These are phyloP conservation scores for Cuculus canorus DNA, from an alignment of 2,797 vertebrate species.

Conservation along the genomic window DNA sequence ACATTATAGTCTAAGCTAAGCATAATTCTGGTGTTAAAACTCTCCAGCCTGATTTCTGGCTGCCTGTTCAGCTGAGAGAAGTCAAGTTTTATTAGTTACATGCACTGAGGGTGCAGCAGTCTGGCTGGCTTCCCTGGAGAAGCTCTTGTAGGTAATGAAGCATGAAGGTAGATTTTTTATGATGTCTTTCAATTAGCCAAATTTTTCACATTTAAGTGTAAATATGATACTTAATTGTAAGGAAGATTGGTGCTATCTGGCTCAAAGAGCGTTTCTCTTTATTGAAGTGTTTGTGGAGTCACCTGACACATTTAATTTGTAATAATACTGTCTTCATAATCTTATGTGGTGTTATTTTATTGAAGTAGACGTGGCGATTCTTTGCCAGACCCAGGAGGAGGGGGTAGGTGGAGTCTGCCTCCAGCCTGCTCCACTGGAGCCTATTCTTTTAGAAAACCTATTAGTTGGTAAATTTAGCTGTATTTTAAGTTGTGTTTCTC, in stretches of 20 bases:
- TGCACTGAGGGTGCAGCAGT: background rate
- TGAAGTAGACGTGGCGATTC: background rate
- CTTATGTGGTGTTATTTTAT: background rate
- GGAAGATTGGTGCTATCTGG: background rate
- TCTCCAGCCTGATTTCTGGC: background rate
- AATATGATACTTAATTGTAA: background rate
- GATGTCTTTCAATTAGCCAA: background rate
- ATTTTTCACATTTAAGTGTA: background rate
- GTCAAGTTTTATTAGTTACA: background rate
- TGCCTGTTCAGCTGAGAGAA: background rate
- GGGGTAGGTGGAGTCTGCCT: background rate
- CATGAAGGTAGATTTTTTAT: background rate
- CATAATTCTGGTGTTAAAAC: background rate
- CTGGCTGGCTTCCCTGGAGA: background rate
- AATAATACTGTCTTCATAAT: background rate
- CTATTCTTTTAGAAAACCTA: background rate
- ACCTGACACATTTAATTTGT: background rate
- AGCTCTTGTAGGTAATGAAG: background rate
- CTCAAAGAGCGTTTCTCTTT: background rate
- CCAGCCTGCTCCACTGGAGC: background rate
- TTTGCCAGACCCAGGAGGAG: background rate
- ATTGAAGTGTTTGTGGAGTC: background rate
- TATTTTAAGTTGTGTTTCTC: slow-evolving; percentile 27
- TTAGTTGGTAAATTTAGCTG: slow-evolving; percentile 5
- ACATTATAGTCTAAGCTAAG: background rate